Conservation (phyloP, 2,797 vertebrate species). For the Pogonophryne albipinna region DNA sequence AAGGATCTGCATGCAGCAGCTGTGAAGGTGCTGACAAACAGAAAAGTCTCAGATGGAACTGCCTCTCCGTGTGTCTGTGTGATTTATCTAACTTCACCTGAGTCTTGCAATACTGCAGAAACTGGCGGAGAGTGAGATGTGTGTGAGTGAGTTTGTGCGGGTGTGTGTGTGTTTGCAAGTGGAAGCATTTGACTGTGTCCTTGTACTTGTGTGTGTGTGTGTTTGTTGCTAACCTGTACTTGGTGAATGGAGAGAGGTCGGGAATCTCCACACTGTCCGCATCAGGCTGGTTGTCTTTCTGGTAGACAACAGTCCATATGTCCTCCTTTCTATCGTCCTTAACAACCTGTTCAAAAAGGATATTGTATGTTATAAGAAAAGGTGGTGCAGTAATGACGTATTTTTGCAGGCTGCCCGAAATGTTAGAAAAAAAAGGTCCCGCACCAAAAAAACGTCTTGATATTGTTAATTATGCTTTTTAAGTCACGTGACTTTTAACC, state of each 20-base stretch:
- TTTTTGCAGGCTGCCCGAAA: too few species aligned
- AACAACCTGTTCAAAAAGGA: conserved; percentile 64
- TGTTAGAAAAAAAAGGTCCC: too few species aligned
- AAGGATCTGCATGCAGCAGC: conserved; percentile 80
- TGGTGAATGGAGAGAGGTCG: conserved; percentile 92
- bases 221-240: conserved; percentile 90
- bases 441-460: too few species aligned
- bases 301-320: conserved; percentile 89
- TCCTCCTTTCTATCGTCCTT: conserved; percentile 83
- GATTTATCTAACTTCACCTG: conserved; percentile 78
- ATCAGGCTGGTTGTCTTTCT: conserved; percentile 91
- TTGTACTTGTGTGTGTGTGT: background rate
- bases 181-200: background rate
- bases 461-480: too few species aligned
- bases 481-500: too few species aligned
- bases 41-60: conserved; percentile 78
- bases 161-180: conserved; percentile 15
- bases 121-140: conserved; percentile 48
- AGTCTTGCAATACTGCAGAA: conserved; percentile 69
- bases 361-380: background rate
- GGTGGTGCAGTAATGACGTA: too few species aligned
- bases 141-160: conserved; percentile 32
- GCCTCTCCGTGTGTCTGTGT: conserved; percentile 70
- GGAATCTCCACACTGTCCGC: conserved; percentile 91
- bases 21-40: conserved; percentile 83